Evolutionary conservation across 2,888 invertebrate genomes (phyloP), one percentile per base, ranked within the genome.

Genomic region (Drosophila prostipennis): DNA sequence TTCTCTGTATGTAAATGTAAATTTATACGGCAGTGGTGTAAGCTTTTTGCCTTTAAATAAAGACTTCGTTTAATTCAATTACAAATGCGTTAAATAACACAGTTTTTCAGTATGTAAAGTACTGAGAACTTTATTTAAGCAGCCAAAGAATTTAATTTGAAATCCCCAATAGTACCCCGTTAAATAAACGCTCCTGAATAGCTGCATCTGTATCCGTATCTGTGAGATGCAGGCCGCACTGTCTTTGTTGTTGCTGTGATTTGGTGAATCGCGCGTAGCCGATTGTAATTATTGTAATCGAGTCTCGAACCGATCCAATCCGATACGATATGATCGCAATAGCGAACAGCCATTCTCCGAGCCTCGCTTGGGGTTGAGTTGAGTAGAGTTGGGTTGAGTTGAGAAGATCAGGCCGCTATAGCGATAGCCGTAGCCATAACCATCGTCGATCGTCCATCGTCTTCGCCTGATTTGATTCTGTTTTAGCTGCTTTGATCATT

Each of bases 241-340:
- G 40, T 56, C n/a, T 8, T 60, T 68, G 57, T 40, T 74, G 67
- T 48, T 80, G 70, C 69, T 80, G 75, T 78, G 77, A 77, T 87
- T 87, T 84, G 80, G 78, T 82, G 82, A 80, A 85, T 84, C 83
- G 86, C 90, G 90, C 89, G 87, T 90, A 90, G 89, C 89, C 77
- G 90, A 90, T 90, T 85, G 87, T 90, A 90, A 90, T 90, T 90
- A 90, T 90, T 90, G 89, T 90, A 90, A 90, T 90, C 89, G 89
- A 90, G 78, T 86, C 89, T 83, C 87, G 86, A 83, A 83, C 86
- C 84, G 87, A 86, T 86, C 78, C 86, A 80, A 83, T 83, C 82
- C 86, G 87, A 86, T 86, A 83, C 86, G 86, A 85, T 82, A 75
- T 69, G 59, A 53, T 68, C 63, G 54, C 67, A 65, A 55, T 49